Percentiles rank a stretch among this genome's conserved stretches.
phyloP scores from a whole-genome alignment of 2,888 invertebrate genomes.

The Pemphredon lugubris region DNA sequence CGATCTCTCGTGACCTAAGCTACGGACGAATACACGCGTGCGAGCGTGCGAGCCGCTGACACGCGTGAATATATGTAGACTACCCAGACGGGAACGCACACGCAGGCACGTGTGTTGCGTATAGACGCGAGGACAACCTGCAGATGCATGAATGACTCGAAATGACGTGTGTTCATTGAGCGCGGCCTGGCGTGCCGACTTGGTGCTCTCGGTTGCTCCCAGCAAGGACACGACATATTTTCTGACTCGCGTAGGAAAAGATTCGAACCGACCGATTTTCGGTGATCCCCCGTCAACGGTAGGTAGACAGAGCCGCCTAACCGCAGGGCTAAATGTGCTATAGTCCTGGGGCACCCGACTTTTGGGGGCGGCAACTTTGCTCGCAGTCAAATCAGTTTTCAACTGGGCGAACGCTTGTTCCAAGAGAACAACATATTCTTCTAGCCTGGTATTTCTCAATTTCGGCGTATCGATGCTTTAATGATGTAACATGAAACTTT shows the following conservation, averaged over 20 bases:
- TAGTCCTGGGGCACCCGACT: too few species aligned
- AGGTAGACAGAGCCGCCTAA: too few species aligned
- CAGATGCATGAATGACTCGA: slow-evolving; percentile 79
- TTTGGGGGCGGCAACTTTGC: too few species aligned
- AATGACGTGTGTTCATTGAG: slow-evolving; percentile 79
- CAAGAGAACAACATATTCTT: too few species aligned
- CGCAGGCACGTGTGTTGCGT: slow-evolving; percentile 61
- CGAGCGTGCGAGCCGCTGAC: slow-evolving; percentile 3
- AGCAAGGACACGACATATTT: slow-evolving; percentile 78
- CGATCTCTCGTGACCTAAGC: slow-evolving; percentile 51
- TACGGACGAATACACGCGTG: slow-evolving; percentile 19
- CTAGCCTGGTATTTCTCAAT: too few species aligned
- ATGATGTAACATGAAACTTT: too few species aligned
- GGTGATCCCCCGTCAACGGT: too few species aligned
- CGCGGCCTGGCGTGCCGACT: slow-evolving; percentile 67
- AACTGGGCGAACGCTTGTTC: too few species aligned
- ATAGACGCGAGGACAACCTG: slow-evolving; percentile 73
- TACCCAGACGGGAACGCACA: slow-evolving; percentile 19
- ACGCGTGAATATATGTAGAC: slow-evolving; percentile 15
- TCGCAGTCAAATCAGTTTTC: too few species aligned
- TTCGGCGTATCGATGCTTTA: too few species aligned
- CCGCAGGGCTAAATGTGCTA: too few species aligned
- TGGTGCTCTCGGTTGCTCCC: slow-evolving; percentile 65
- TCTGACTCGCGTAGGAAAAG: slow-evolving; percentile 59
- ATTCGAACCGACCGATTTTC: slow-evolving; percentile 43